A percentile compares a stretch with the other conserved stretches of the same genome.
Evolutionary conservation across 92 coral and sea anemone species (phyloP).

Genomic region (Zoanthus solanderi): DNA sequence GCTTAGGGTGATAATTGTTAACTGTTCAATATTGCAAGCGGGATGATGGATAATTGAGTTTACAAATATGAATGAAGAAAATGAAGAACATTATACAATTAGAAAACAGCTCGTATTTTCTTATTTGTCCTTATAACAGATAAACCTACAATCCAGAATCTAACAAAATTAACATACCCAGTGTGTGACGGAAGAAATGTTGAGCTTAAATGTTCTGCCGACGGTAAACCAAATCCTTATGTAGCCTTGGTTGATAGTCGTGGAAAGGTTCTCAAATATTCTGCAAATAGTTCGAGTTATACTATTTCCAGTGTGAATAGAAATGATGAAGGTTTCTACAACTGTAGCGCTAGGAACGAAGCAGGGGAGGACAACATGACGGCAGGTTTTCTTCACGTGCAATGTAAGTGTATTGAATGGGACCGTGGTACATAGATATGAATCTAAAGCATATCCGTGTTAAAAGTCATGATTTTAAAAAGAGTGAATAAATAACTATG

Average conservation of each 20-base stretch:
- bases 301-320: not conserved
- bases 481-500: too few relatives aligned
- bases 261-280: not conserved
- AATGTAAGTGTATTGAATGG: not conserved
- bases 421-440: too few relatives aligned
- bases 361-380: not conserved
- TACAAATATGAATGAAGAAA: too few relatives aligned
- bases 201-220: not conserved
- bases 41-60: not conserved
- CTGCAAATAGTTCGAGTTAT: not conserved
- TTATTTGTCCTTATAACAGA: too few relatives aligned
- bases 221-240: constrained; percentile 10
- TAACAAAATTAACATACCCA: too few relatives aligned
- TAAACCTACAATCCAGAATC: too few relatives aligned
- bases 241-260: not conserved
- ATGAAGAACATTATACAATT: too few relatives aligned
- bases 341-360: constrained; percentile 7
- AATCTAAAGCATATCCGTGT: too few relatives aligned
- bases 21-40: not conserved
- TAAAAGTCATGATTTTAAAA: too few relatives aligned
- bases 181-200: too few relatives aligned
- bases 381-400: not conserved
- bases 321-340: not conserved
- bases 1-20: too few relatives aligned
- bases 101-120: too few relatives aligned